A percentile compares a stretch with the other conserved stretches of the same genome.
Conservation (phyloP, 1,140 invertebrate species). For the Bombus turneri region DNA sequence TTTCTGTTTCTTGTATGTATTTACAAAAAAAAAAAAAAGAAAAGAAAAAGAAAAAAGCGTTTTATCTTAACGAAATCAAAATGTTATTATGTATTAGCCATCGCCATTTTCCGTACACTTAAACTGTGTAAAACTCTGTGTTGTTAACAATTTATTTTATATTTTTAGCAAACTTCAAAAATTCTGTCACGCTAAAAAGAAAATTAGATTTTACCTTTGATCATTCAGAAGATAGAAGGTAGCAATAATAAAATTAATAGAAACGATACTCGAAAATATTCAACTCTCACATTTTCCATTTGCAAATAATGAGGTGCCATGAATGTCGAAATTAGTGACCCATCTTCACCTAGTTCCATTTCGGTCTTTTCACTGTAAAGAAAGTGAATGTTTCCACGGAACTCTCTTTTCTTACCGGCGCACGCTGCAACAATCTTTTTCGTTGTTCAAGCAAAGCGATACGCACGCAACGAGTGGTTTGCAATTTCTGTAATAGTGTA, state of each 20-base stretch:
- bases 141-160: too few relatives aligned
- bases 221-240: too few relatives aligned
- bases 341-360: neutral
- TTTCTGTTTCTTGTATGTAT: neutral
- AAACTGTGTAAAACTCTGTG: too few relatives aligned
- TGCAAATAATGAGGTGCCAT: too few relatives aligned
- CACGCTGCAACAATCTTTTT: neutral
- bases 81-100: too few relatives aligned
- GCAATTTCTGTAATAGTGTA: constrained; percentile 38
- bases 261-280: too few relatives aligned
- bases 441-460: neutral
- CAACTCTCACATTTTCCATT: too few relatives aligned
- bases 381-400: neutral
- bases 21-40: neutral
- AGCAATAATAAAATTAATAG: too few relatives aligned
- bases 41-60: too few relatives aligned
- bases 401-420: neutral
- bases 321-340: neutral
- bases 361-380: neutral
- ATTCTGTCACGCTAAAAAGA: neutral
- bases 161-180: too few relatives aligned
- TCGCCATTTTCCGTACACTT: too few relatives aligned
- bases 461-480: constrained; percentile 28
- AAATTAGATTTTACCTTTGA: neutral
- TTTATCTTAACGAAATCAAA: neutral